These are phyloP conservation scores for Eristalis intricaria DNA, from an alignment of 2,888 invertebrate genomes.

Conservation along the genomic window DNA sequence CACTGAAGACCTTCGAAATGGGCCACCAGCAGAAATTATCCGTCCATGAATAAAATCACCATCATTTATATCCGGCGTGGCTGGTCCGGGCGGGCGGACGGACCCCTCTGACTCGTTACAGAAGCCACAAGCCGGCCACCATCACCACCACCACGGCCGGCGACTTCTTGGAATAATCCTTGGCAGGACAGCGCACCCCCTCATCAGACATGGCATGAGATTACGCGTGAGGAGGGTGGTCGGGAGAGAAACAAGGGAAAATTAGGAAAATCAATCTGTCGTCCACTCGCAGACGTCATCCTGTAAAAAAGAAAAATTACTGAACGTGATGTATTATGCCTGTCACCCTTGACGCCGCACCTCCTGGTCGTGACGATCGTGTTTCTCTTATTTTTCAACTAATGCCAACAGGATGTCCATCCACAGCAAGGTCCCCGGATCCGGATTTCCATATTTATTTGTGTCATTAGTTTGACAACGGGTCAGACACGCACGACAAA, in stretches of 20 bases:
- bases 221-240: not conserved
- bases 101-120: not conserved
- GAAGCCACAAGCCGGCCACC: constrained; percentile 33
- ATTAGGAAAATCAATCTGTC: constrained; percentile 71
- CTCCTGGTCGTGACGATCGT: not conserved
- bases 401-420: constrained; percentile 54
- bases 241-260: constrained; percentile 31
- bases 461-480: constrained; percentile 34
- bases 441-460: constrained; percentile 46
- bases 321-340: constrained; percentile 52
- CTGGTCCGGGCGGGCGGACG: not conserved
- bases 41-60: constrained; percentile 68
- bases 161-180: constrained; percentile 27
- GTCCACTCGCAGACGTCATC: constrained; percentile 51
- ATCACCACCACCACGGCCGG: not conserved
- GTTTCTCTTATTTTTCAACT: constrained; percentile 12
- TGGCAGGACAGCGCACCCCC: constrained; percentile 33
- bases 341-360: constrained; percentile 9
- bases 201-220: not conserved
- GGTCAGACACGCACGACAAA: constrained; percentile 32
- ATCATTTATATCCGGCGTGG: constrained; percentile 58
- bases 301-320: constrained; percentile 44
- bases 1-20: constrained; percentile 55
- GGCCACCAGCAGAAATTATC: constrained; percentile 63
- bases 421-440: not conserved